Percentiles rank a stretch among this genome's conserved stretches.
phyloP scores from a whole-genome alignment of 2,113 vertebrate species.

The Tretioscincus oriximinensis region DNA sequence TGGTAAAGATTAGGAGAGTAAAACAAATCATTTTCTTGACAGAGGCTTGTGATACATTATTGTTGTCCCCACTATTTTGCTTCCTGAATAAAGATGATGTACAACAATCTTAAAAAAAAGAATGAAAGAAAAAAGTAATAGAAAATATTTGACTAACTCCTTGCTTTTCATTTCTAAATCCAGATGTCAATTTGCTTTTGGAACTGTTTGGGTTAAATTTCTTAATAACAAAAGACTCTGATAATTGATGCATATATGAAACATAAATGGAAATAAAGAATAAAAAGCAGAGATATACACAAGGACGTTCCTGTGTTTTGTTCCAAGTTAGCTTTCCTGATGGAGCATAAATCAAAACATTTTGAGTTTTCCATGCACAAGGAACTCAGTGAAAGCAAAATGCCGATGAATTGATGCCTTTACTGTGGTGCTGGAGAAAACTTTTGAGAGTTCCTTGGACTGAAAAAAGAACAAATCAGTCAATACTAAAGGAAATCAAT shows the following conservation, averaged over 20 bases:
- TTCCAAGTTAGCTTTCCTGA: too few species aligned
- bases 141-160: slow-evolving; percentile 62
- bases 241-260: slow-evolving; percentile 52
- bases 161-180: slow-evolving; percentile 1
- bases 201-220: slow-evolving; percentile 44
- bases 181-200: slow-evolving; percentile 62
- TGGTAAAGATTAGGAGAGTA: slow-evolving; percentile 79
- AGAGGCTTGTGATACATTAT: slow-evolving; percentile 79
- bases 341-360: too few species aligned
- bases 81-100: slow-evolving; percentile 72
- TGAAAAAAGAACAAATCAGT: too few species aligned
- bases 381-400: too few species aligned
- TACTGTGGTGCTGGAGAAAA: too few species aligned
- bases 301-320: too few species aligned
- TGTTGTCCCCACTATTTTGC: slow-evolving; percentile 74
- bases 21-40: slow-evolving; percentile 83
- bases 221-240: slow-evolving; percentile 27
- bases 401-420: too few species aligned
- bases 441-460: too few species aligned
- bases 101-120: slow-evolving; percentile 56
- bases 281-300: not conserved
- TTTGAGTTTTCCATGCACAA: too few species aligned
- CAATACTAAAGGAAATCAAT: too few species aligned
- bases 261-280: slow-evolving; percentile 53
- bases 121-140: too few species aligned